Base-by-base conservation (phyloP, 2,888 invertebrate species). In the Globia sparganii region DNA sequence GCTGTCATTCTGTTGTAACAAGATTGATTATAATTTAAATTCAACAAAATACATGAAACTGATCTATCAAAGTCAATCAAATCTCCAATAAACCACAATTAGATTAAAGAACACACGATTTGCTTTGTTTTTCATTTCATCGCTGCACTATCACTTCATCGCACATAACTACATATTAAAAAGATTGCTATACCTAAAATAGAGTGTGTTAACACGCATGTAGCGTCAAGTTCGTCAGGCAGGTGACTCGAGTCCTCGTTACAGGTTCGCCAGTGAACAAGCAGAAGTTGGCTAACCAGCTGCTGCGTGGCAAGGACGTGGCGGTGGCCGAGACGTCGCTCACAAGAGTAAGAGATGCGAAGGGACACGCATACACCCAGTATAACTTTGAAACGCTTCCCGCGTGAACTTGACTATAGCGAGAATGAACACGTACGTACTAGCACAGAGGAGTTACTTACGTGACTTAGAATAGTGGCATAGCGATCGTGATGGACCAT, bases 191-290 rank as follows among this genome's bases (percentile, higher is more conserved):
- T 40, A 68, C 46, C 34, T 49, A 64, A 34, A 18, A 18, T 31
- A 58, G 34, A 56, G 40, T 40, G 70, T 66, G 43, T 56, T 81
- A 64, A 75, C 78, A 69, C 72, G 83, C 83, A 83, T 83, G 83
- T 69, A 46, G 28, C 73, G 73, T 59, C 34, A 25, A 82, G 59
- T 84, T 86, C 89, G 88, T 90, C 91, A 94, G 93, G 94, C 92
- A 92, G 94, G 94, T 93, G 91, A 93, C 80, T 76, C 84, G 79
- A 85, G 78, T 92, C 78, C 81, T 78, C 92, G 90, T 94, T 96
- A 71, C 97, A 98, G 98, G 98, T 94, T 98, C 98, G 87, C 98
- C 98, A 87, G 98, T 98, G 96, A 98, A 98, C 97, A 98, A 97
- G 96, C 98, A 98, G 97, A 98, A 98, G 97, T 97, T 98, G 96